These are phyloP conservation scores for Synanthedon formicaeformis DNA, from an alignment of 2,888 invertebrate species.

Conservation along the genomic window DNA sequence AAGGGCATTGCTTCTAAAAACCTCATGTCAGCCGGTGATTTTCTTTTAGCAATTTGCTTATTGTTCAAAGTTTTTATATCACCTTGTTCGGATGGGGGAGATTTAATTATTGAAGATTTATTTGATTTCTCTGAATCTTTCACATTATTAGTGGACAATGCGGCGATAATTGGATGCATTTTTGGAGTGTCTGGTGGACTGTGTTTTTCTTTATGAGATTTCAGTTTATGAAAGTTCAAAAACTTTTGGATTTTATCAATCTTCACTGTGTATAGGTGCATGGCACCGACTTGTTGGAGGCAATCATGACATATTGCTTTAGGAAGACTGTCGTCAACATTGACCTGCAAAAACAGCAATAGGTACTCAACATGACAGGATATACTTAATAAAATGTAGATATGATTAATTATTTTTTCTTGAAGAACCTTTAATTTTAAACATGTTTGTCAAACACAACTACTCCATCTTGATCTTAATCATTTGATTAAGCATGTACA, in stretches of 20 bases:
- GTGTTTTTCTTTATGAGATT: constrained; percentile 31
- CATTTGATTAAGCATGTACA: no score
- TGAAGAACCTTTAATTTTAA: no score
- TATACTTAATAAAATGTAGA: no score
- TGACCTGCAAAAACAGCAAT: constrained; percentile 29
- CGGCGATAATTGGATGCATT: constrained; percentile 25
- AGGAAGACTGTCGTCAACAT: constrained; percentile 50
- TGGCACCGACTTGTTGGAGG: constrained; percentile 46
- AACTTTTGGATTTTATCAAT: constrained; percentile 62
- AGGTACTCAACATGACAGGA: no score
- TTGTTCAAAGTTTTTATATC: constrained; percentile 29
- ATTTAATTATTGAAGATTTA: constrained; percentile 10
- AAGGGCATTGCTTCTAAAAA: constrained; percentile 53
- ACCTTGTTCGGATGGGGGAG: constrained; percentile 41
- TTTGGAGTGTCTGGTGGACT: not conserved
- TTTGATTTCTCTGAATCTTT: constrained; percentile 13
- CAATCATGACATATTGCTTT: constrained; percentile 66
- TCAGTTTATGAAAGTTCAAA: constrained; percentile 48
- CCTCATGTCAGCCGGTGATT: constrained; percentile 41
- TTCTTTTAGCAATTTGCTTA: constrained; percentile 28
- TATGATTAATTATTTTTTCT: no score
- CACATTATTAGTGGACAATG: constrained; percentile 26
- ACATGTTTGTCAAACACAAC: no score
- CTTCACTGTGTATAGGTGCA: constrained; percentile 52
- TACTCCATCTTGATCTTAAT: no score